These are phyloP conservation scores for Stichopus chloronotus DNA, from an alignment of 35 echinoderm and acorn worm genomes.

Conservation along the genomic window DNA sequence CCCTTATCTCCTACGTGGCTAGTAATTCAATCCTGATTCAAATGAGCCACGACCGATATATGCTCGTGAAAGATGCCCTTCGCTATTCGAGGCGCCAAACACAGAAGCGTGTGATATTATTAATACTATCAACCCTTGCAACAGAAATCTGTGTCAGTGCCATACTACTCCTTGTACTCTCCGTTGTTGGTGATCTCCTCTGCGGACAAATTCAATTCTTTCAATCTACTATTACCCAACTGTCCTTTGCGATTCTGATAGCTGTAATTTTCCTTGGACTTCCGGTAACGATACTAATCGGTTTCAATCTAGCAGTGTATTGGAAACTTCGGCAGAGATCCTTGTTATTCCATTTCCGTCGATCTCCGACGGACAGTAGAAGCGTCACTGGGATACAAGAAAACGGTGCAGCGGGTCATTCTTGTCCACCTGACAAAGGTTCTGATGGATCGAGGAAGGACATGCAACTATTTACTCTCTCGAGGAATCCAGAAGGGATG, in stretches of 20 bases:
- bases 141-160: background rate
- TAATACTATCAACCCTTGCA: background rate
- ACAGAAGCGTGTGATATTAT: background rate
- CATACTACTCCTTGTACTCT: background rate
- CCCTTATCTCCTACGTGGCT: background rate
- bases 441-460: background rate
- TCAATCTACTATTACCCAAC: background rate
- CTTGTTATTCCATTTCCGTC: background rate
- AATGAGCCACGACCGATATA: conserved; percentile 1
- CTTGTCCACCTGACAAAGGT: background rate
- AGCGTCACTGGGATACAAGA: too few relatives aligned
- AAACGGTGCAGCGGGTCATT: background rate
- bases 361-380: background rate
- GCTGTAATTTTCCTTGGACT: background rate
- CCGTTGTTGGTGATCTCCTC: background rate
- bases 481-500: background rate
- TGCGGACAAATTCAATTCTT: background rate
- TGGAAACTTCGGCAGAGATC: background rate
- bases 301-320: background rate
- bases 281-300: background rate
- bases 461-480: too few relatives aligned
- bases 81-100: background rate
- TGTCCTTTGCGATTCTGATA: background rate
- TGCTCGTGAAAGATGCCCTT: background rate
- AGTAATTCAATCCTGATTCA: background rate